Base-by-base conservation (phyloP, 2,113 vertebrate species). In the Heterotilapia buettikoferi region DNA sequence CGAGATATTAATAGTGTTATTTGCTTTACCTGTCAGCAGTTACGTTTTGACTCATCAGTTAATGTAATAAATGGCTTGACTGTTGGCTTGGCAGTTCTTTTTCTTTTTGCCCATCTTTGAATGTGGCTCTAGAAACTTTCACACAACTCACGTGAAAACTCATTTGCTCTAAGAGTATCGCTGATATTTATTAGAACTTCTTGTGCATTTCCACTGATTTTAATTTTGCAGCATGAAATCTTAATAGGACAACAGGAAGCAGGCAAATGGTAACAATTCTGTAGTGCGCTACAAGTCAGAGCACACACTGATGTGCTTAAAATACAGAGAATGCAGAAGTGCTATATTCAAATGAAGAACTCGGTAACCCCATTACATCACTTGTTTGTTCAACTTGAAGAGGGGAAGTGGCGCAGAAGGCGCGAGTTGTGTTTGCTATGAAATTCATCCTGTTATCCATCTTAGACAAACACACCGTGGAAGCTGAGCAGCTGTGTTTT, bases 401-500 rank as follows among this genome's bases (percentile, higher is more conserved):
- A 83, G 43, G 10, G 92, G 91, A 93, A 89, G 90, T 79, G 43
- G 47, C 19, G 33, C 81, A 89, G 82, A 19, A 86, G 84, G 36
- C 82, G 18, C n/a, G 36, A 79, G 52, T 78, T 43, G 54, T 92
- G 63, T 87, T 86, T 84, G 86, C 78, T 7, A 29, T 86, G 50
- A 88, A 82, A 85, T 59, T 73, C 90, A 86, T 95, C 91, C 89
- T 89, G 90, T 89, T 50, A 26, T n/a, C 61, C 47, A 11, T 16
- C 54, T 81, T 82, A 83, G 79, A 93, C 19, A 88, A 93, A 94
- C 92, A 90, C 80, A 63, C 78, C 31, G 79, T 89, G 93, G 89
- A 92, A 86, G 90, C 18, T 3, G 84, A 86, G 88, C 90, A 16
- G 83, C 86, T 57, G 89, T 90, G 86, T 86, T 89, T 92, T 83